Percentiles rank a stretch among this genome's conserved stretches.
phyloP scores from a whole-genome alignment of 2,113 vertebrate species.

The Indicator maculatus region DNA sequence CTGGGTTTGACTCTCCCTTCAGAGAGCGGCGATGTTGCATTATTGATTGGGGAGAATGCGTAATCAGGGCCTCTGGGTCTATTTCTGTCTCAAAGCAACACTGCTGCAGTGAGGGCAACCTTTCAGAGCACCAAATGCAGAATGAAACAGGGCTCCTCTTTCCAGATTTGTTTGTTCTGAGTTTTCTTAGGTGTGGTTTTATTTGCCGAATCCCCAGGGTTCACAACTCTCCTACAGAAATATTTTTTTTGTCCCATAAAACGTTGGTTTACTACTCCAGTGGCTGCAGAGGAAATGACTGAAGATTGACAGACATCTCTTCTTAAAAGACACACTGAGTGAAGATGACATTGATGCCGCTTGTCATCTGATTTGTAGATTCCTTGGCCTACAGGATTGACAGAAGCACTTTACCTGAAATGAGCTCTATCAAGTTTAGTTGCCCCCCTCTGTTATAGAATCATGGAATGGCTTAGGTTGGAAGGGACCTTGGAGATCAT shows the following conservation, averaged over 20 bases:
- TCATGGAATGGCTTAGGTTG: no score
- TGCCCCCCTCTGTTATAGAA: no score
- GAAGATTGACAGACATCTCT: accelerated
- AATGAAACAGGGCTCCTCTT: neutral
- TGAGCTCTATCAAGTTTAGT: neutral
- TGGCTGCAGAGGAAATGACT: neutral
- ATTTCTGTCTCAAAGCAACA: slow-evolving; percentile 35
- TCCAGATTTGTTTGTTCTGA: neutral
- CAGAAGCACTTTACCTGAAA: neutral
- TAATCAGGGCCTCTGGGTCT: slow-evolving; percentile 27
- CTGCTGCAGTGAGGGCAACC: neutral
- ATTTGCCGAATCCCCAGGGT: neutral
- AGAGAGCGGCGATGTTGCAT: neutral
- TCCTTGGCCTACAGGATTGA: neutral
- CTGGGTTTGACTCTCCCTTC: neutral
- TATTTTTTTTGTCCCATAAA: neutral
- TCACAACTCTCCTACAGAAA: neutral
- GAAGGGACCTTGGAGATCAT: no score
- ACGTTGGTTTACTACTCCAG: accelerated
- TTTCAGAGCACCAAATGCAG: neutral
- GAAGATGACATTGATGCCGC: neutral
- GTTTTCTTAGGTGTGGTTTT: neutral
- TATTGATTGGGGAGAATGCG: slow-evolving; percentile 48
- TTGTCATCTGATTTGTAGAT: neutral
- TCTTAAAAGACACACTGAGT: accelerated